These are phyloP conservation scores for Drosophila emarginata DNA, from an alignment of 2,888 invertebrate genomes.

Conservation along the genomic window DNA sequence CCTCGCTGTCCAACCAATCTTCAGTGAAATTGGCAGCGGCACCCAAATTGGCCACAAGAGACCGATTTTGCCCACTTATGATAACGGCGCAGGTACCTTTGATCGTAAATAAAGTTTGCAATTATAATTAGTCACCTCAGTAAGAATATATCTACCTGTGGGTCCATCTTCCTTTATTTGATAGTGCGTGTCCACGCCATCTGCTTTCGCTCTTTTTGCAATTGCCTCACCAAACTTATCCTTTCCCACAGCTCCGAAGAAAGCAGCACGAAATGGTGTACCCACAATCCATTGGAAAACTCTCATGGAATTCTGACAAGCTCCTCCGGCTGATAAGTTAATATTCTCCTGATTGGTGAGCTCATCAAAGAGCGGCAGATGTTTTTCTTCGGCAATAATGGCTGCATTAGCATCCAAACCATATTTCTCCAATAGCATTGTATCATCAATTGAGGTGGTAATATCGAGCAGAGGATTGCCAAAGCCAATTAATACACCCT, in stretches of 20 bases:
- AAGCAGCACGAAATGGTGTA: slow-evolving; percentile 40
- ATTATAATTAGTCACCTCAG: too few species aligned
- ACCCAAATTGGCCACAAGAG: slow-evolving; percentile 64
- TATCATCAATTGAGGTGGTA: slow-evolving; percentile 52
- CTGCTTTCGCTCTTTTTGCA: slow-evolving; percentile 49
- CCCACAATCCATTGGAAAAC: slow-evolving; percentile 63
- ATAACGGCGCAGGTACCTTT: slow-evolving; percentile 60
- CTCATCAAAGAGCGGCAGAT: slow-evolving; percentile 57
- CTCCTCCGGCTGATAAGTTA: slow-evolving; percentile 57
- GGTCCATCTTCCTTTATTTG: slow-evolving; percentile 44
- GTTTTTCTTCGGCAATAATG: slow-evolving; percentile 59
- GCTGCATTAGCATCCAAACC: slow-evolving; percentile 49
- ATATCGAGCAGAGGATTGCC: slow-evolving; percentile 67
- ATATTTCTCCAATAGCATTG: slow-evolving; percentile 54
- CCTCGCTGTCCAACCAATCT: slow-evolving; percentile 48
- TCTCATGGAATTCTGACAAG: slow-evolving; percentile 63
- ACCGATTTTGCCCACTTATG: slow-evolving; percentile 43
- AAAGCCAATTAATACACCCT: slow-evolving; percentile 57
- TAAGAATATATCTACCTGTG: too few species aligned
- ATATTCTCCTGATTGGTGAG: slow-evolving; percentile 51
- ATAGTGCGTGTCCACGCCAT: slow-evolving; percentile 54
- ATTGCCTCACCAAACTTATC: slow-evolving; percentile 58
- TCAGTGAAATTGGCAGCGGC: slow-evolving; percentile 53
- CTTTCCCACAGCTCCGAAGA: slow-evolving; percentile 53
- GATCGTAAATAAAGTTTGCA: not conserved